phyloP scores from a whole-genome alignment of 2,797 vertebrate species.

The Scolopax bukidnonensis region DNA sequence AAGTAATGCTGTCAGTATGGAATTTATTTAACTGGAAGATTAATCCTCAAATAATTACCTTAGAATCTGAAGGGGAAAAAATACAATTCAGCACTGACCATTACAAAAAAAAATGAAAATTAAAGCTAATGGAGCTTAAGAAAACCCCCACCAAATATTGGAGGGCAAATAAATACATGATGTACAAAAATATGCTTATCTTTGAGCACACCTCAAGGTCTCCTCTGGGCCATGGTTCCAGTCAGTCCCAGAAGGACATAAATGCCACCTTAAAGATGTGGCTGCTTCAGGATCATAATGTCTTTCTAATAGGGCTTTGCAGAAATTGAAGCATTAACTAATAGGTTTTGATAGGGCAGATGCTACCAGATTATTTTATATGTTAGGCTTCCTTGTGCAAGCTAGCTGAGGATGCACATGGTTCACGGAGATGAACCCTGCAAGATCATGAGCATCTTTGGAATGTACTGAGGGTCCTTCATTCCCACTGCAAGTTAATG shows the following conservation, averaged over 20 bases:
- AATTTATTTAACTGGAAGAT: conserved; percentile 49
- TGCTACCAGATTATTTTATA: neutral
- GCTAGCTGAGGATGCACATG: neutral
- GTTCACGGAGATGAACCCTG: neutral
- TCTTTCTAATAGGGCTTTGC: neutral
- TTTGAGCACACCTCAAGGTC: neutral
- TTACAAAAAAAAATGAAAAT: neutral
- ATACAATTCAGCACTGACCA: neutral
- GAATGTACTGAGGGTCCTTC: neutral
- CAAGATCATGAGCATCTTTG: neutral
- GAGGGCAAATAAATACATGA: neutral
- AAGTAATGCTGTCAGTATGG: conserved; percentile 34
- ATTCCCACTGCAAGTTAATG: neutral
- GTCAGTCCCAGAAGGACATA: neutral
- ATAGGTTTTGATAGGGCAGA: neutral
- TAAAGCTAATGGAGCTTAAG: neutral
- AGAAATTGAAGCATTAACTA: neutral
- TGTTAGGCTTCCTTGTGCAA: neutral
- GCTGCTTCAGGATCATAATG: neutral
- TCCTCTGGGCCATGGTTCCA: neutral
- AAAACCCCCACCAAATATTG: neutral
- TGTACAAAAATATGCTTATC: neutral
- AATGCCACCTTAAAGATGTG: neutral
- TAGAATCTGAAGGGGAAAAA: neutral
- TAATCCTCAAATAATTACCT: conserved; percentile 29